Base-by-base conservation (phyloP, 2,888 invertebrate species). In the Encarsia formosa region DNA sequence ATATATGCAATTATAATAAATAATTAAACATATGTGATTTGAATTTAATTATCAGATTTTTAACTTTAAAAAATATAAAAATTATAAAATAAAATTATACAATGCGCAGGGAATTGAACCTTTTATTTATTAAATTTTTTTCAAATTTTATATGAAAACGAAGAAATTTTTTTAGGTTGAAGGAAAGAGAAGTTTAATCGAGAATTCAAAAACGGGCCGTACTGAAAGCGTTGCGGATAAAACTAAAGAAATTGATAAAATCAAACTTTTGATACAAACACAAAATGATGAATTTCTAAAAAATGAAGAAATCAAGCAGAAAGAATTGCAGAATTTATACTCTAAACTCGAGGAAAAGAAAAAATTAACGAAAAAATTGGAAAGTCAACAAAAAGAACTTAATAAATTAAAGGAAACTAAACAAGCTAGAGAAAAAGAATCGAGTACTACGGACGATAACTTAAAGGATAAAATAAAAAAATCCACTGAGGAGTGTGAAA, bases 261-360 rank as follows among this genome's bases (percentile, higher is more conserved):
- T 46, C 2, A 46, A 46, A 35, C 13, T 0, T 8, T 38, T 52
- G 46, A 39, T 49, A 16, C 16, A 47, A 39, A 23, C 0, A n/a
- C 4, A 18, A 16, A 41, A 46, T 39, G 29, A 18, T 8, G 34
- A 45, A n/a, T 56, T 52, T 46, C 16, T 4, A 2, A 38, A 38
- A 44, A 34, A 15, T 5, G 56, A 56, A 52, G 41, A 45, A 5
- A n/a, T 32, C 3, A n/a, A 49, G 38, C 56, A 52, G 9, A 13
- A n/a, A 16, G 42, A 52, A 42, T 31, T 55, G 4, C 35, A 48
- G 2, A 24, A n/a, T 8, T 20, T 44, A 3, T 9, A 16, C 9
- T 1, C 9, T 1, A 24, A 44, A 16, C 3, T 44, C 1, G 44
- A 51, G 5, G 37, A 44, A 16, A 16, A 48, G 26, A 55, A 51